Evolutionary conservation across 35 echinoderm and acorn worm species (phyloP), one percentile per base, ranked within the genome.

Genomic region (Eucidaris tribuloides): DNA sequence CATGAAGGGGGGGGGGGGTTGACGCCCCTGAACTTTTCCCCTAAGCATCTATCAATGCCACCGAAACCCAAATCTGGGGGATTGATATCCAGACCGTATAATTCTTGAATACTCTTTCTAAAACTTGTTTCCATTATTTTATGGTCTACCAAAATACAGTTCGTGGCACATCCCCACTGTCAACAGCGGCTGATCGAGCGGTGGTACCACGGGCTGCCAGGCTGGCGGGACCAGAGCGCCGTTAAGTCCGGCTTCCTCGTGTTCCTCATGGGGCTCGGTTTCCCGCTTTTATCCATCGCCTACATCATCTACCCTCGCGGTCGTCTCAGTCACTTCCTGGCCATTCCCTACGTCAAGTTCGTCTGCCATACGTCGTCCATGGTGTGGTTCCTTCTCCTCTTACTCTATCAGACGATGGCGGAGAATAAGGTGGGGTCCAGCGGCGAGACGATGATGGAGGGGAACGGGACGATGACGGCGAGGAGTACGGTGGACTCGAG

Each of bases 141-240:
- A n/a, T n/a, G n/a, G n/a, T n/a, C n/a, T n/a, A n/a, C n/a, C n/a
- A n/a, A n/a, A n/a, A n/a, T 82, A n/a, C 78, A 99, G 96, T 99
- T 99, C 56, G 96, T 99, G 7, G 96, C 96, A 5, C 96, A 99
- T 76, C 87, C 96, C 76, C 96, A 99, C 64, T 99, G 96, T 25
- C 96, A 99, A 45, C 96, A 99, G 70, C 81, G 91, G 28, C 48
- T 99, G 70, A 99, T 99, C 30, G 96, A 92, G 71, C 87, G 85
- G 46, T 99, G 96, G 96, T 99, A 87, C 83, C 89, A 88, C 18
- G 96, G 96, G 24, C 79, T 99, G 28, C 91, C 87, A 18, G 96
- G 96, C 20, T 99, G 96, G 96, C 80, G 96, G 23, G 96, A 99
- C 45, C 85, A 88, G 55, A 79, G 85, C 30, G 60, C 86, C 2